Evolutionary conservation across 1,140 invertebrate species (phyloP).

Genomic region (Acyrthosiphon pisum): DNA sequence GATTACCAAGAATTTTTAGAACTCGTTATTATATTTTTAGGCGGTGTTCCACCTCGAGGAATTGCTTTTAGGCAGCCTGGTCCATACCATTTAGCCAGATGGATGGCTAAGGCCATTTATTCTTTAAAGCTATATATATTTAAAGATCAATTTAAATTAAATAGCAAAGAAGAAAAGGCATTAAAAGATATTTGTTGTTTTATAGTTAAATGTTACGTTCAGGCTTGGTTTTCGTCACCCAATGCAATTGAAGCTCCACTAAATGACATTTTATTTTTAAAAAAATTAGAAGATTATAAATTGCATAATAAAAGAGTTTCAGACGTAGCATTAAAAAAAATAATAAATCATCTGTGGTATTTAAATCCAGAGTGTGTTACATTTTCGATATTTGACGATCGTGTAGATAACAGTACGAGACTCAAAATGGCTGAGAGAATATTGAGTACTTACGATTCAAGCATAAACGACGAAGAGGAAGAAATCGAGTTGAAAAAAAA

Average conservation of each 20-base stretch:
- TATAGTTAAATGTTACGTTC: background rate
- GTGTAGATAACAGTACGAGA: background rate
- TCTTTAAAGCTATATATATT: background rate
- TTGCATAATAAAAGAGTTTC: background rate
- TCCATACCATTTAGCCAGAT: constrained; percentile 11
- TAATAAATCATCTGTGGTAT: background rate
- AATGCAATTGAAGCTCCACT: background rate
- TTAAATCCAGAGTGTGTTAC: background rate
- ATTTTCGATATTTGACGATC: background rate
- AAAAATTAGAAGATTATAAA: background rate
- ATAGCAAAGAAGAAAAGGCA: background rate
- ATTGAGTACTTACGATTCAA: background rate
- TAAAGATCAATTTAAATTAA: constrained; percentile 1
- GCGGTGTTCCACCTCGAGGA: no score
- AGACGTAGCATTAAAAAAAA: constrained; percentile 15
- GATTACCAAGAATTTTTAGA: no score
- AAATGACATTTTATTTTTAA: constrained; percentile 8
- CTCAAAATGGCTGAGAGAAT: background rate
- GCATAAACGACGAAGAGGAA: background rate
- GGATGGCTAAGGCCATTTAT: background rate
- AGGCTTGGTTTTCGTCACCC: background rate
- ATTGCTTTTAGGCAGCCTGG: background rate
- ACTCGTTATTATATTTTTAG: no score
- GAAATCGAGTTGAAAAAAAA: background rate
- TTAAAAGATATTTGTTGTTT: background rate